Evolutionary conservation across 2,113 vertebrate species (phyloP).

Genomic region (Pica pica): DNA sequence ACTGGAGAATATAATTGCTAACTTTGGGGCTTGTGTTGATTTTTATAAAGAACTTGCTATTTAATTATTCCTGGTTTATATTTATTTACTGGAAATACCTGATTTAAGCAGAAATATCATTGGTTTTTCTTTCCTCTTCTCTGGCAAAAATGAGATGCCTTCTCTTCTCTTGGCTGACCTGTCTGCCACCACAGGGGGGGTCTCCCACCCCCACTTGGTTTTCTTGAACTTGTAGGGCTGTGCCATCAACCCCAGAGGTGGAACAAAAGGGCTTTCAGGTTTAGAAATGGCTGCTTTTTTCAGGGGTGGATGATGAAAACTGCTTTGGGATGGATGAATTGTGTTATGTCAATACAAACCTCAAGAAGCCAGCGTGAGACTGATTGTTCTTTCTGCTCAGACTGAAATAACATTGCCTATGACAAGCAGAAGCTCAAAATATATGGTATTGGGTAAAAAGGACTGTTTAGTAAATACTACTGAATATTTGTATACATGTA

Average conservation of each 20-base stretch:
- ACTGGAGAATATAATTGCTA: background rate
- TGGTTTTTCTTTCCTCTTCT: background rate
- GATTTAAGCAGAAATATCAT: background rate
- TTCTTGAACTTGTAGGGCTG: background rate
- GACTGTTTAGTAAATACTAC: background rate
- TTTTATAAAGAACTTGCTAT: background rate
- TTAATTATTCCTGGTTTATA: background rate
- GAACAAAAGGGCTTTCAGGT: background rate
- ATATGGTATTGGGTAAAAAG: background rate
- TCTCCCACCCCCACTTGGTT: background rate
- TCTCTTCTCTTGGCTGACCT: background rate
- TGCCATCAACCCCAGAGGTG: background rate
- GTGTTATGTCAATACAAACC: background rate
- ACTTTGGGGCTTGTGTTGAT: background rate
- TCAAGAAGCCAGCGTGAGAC: background rate
- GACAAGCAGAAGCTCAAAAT: background rate
- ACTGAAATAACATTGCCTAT: background rate
- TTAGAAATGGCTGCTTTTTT: background rate
- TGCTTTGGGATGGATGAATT: background rate
- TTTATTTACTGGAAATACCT: background rate
- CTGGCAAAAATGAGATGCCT: background rate
- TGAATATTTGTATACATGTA: background rate
- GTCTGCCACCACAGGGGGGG: no score
- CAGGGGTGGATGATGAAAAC: background rate
- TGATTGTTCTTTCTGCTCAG: background rate